A percentile compares a stretch with the other conserved stretches of the same genome.
phyloP scores from a whole-genome alignment of 2,113 vertebrate genomes.

The Alligator mississippiensis region DNA sequence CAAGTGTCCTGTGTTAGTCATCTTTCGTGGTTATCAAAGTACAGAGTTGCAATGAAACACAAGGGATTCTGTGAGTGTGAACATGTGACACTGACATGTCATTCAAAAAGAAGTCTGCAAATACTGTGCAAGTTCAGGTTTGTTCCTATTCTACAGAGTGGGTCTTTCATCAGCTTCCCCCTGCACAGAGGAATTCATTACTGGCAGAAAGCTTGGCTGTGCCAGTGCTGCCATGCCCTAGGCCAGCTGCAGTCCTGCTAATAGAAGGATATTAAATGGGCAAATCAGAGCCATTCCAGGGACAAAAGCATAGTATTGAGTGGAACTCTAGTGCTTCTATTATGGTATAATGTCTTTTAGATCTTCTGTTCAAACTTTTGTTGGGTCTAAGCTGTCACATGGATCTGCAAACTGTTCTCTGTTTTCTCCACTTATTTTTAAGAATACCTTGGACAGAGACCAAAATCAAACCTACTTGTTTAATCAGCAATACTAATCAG shows the following conservation, averaged over 20 bases:
- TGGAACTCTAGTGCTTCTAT: background rate
- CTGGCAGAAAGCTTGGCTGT: background rate
- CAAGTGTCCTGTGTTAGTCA: background rate
- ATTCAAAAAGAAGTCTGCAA: background rate
- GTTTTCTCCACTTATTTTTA: background rate
- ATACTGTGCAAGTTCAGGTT: background rate
- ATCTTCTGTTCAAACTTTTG: background rate
- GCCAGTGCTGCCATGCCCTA: background rate
- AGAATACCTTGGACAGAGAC: background rate
- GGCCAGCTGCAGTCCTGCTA: background rate
- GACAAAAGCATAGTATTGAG: background rate
- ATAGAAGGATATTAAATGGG: background rate
- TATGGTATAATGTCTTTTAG: background rate
- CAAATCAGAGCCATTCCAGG: background rate
- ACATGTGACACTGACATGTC: background rate
- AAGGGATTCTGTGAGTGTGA: background rate
- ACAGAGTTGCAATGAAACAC: background rate
- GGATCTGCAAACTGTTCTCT: background rate
- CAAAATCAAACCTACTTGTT: background rate
- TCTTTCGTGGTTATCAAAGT: fast-evolving
- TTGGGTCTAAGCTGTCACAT: background rate
- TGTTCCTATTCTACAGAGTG: fast-evolving
- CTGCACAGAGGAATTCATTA: background rate
- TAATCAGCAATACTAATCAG: background rate
- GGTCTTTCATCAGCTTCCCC: background rate